Evolutionary conservation across 1,140 invertebrate species (phyloP).

Genomic region (Hylaeus volcanicus): DNA sequence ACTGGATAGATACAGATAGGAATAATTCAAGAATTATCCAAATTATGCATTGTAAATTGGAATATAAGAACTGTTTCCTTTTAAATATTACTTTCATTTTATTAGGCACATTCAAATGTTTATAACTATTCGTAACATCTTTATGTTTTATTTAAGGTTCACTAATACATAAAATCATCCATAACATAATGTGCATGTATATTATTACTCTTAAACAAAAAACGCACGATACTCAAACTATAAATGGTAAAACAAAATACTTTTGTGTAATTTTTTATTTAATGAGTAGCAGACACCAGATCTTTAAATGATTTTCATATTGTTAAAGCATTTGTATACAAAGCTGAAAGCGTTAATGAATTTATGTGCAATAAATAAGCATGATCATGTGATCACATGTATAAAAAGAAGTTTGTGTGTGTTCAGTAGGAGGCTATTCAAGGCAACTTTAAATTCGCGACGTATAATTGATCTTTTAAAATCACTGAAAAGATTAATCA

Average conservation of each 20-base stretch:
- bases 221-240: slow-evolving; percentile 28
- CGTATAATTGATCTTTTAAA: slow-evolving; percentile 3
- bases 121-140: slow-evolving; percentile 5
- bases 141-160: slow-evolving; percentile 21
- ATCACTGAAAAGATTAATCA: slow-evolving; percentile 4
- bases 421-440: not conserved
- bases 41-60: slow-evolving; percentile 44
- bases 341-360: slow-evolving; percentile 54
- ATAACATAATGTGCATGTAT: slow-evolving; percentile 30
- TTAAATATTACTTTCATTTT: slow-evolving; percentile 56
- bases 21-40: slow-evolving; percentile 45
- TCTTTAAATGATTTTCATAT: slow-evolving; percentile 54
- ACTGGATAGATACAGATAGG: slow-evolving; percentile 61
- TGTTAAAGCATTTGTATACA: slow-evolving; percentile 59
- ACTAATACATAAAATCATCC: slow-evolving; percentile 45
- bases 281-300: slow-evolving; percentile 42
- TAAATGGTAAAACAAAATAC: not conserved
- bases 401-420: slow-evolving; percentile 20
- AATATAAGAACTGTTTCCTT: slow-evolving; percentile 29
- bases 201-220: slow-evolving; percentile 8
- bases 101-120: slow-evolving; percentile 2
- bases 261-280: slow-evolving; percentile 13
- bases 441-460: not conserved
- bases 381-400: slow-evolving; percentile 22
- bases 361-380: slow-evolving; percentile 68